A percentile compares a stretch with the other conserved stretches of the same genome.
phyloP scores from a whole-genome alignment of 2,113 vertebrate genomes.

The Cebidichthys violaceus region DNA sequence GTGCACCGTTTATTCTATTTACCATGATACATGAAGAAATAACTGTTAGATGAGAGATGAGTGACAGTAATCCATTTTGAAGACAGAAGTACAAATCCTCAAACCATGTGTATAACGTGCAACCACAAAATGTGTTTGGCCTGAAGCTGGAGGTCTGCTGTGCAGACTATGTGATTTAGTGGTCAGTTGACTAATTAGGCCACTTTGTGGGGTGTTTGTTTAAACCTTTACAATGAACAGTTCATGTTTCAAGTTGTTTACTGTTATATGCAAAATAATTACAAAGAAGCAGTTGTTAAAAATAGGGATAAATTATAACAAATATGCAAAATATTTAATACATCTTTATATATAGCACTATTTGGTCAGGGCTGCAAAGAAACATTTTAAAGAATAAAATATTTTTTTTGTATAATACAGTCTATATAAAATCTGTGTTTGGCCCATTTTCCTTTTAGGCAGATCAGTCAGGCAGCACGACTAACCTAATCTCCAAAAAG shows the following conservation, averaged over 20 bases:
- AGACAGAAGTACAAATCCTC: not conserved
- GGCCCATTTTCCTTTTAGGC: slow-evolving; percentile 74
- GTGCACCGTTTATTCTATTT: slow-evolving; percentile 5
- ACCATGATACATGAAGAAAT: not conserved
- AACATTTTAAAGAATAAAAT: slow-evolving; percentile 9
- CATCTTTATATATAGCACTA: not conserved
- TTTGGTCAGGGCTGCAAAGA: slow-evolving; percentile 7
- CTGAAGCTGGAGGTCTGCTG: not conserved
- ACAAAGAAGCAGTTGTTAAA: not conserved
- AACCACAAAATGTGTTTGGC: not conserved
- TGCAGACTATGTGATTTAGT: slow-evolving; percentile 28
- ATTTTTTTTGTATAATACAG: not conserved
- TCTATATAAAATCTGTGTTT: slow-evolving; percentile 27
- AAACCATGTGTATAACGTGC: not conserved
- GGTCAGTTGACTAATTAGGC: not conserved
- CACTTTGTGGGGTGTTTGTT: slow-evolving; percentile 20
- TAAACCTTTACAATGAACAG: not conserved
- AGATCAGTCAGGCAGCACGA: slow-evolving; percentile 86
- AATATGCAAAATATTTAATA: not conserved
- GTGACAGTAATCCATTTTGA: not conserved
- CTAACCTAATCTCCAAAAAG: slow-evolving; percentile 83
- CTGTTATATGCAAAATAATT: not conserved
- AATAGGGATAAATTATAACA: not conserved
- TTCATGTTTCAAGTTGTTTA: not conserved
- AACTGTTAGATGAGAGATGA: not conserved